Percentiles rank a stretch among this genome's conserved stretches.
These are phyloP conservation scores for Drosophila quinaria DNA, from an alignment of 2,888 invertebrate species.

Conservation along the genomic window DNA sequence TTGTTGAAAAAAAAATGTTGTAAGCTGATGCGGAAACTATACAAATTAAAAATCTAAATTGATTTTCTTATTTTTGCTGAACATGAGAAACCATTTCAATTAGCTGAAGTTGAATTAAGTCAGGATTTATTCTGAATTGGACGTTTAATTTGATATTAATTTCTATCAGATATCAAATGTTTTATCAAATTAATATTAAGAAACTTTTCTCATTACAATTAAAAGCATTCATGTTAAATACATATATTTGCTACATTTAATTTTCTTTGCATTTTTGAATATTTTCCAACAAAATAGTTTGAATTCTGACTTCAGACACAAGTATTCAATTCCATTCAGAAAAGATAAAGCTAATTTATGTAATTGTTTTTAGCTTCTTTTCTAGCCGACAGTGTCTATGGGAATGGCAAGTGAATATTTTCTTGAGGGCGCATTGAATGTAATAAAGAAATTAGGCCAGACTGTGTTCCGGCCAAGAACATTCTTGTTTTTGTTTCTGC, in stretches of 20 bases:
- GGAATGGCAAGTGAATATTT: conserved; percentile 48
- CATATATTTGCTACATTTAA: background rate
- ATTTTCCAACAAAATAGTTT: background rate
- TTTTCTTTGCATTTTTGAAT: background rate
- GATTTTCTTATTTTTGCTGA: too few relatives aligned
- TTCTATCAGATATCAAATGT: too few relatives aligned
- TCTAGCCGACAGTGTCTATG: conserved; percentile 15
- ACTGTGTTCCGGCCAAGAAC: conserved; percentile 57
- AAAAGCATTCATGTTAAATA: too few relatives aligned
- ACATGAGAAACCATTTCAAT: too few relatives aligned
- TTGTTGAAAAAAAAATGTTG: too few relatives aligned
- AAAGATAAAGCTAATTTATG: conserved; percentile 65
- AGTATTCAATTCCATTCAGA: conserved; percentile 5
- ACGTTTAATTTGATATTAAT: too few relatives aligned
- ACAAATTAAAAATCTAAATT: too few relatives aligned
- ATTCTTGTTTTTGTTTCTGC: conserved; percentile 30
- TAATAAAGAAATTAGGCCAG: conserved; percentile 78
- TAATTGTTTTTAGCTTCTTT: conserved; percentile 72
- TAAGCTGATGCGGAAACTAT: too few relatives aligned
- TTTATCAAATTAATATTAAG: too few relatives aligned
- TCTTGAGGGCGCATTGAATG: conserved; percentile 65
- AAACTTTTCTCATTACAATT: too few relatives aligned
- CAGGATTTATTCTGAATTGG: too few relatives aligned
- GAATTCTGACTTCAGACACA: conserved; percentile 5
- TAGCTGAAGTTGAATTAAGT: too few relatives aligned